phyloP scores from a whole-genome alignment of 64 coral and sea anemone species.

The Montipora foliosa region DNA sequence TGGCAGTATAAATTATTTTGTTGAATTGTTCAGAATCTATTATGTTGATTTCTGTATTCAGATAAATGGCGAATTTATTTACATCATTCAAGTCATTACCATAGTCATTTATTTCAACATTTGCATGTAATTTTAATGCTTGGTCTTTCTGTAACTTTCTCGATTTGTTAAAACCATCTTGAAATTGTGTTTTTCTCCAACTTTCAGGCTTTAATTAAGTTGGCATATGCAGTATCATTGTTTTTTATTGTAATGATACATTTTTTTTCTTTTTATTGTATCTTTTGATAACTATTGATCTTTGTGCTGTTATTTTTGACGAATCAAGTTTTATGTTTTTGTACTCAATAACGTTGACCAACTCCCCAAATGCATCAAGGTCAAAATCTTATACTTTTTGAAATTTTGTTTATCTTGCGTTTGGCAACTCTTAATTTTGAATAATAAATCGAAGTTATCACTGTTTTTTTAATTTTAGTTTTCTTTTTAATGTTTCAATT shows the following conservation, averaged over 20 bases:
- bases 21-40: no score
- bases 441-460: conserved; percentile 39
- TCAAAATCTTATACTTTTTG: conserved; percentile 4
- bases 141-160: neutral
- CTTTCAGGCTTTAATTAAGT: no score
- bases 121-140: no score
- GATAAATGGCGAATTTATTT: no score
- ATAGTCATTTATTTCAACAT: no score
- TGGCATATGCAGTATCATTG: neutral
- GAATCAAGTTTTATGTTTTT: conserved; percentile 4
- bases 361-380: neutral
- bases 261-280: conserved; percentile 27
- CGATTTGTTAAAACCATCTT: conserved; percentile 16
- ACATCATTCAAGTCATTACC: no score
- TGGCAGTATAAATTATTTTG: no score
- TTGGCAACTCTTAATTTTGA: conserved; percentile 39
- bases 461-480: conserved; percentile 39
- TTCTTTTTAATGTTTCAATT: conserved; percentile 21
- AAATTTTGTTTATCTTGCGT: conserved; percentile 33
- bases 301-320: conserved; percentile 19
- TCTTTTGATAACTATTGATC: conserved; percentile 10
- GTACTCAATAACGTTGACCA: conserved; percentile 48
- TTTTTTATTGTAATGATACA: conserved; percentile 46
- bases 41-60: no score
- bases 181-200: no score